These are phyloP conservation scores for Thysanoteuthis rhombus DNA, from an alignment of 2,888 invertebrate genomes.

Conservation along the genomic window DNA sequence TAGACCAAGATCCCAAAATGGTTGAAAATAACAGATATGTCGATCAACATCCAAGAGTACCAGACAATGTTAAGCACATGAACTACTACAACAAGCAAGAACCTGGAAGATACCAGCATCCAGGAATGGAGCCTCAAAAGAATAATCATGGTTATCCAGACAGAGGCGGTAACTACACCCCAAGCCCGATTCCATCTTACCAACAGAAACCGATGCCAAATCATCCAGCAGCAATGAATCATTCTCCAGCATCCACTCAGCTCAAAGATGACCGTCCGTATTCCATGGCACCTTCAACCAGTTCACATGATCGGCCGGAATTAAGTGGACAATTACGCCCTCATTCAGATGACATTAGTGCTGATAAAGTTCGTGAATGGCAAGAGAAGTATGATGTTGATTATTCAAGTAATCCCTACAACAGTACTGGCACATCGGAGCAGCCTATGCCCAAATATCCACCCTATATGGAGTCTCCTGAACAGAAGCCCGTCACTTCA, in stretches of 20 bases:
- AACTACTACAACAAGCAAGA: background rate
- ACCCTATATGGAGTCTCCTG: constrained; percentile 27
- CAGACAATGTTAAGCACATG: background rate
- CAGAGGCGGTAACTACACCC: constrained; percentile 17
- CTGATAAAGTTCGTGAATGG: constrained; percentile 56
- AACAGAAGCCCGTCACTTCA: background rate
- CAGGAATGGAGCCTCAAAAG: background rate
- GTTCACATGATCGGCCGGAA: constrained; percentile 47
- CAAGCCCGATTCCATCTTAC: constrained; percentile 28
- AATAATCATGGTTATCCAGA: background rate
- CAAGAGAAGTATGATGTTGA: constrained; percentile 54
- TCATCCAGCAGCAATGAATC: background rate
- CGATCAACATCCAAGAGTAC: constrained; percentile 2
- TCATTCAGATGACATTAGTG: constrained; percentile 55
- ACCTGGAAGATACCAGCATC: background rate
- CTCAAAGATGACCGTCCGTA: constrained; percentile 50
- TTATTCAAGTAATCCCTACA: constrained; percentile 36
- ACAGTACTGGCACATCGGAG: background rate
- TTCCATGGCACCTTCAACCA: constrained; percentile 53
- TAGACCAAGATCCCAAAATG: background rate
- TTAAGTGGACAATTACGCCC: constrained; percentile 45
- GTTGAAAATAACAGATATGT: background rate
- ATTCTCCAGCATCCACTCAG: background rate
- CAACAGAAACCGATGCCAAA: background rate
- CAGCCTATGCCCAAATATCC: constrained; percentile 18